Percentiles rank a stretch among this genome's conserved stretches.
Evolutionary conservation across 2,888 invertebrate genomes (phyloP).

Genomic region (Crossocerus cetratus): DNA sequence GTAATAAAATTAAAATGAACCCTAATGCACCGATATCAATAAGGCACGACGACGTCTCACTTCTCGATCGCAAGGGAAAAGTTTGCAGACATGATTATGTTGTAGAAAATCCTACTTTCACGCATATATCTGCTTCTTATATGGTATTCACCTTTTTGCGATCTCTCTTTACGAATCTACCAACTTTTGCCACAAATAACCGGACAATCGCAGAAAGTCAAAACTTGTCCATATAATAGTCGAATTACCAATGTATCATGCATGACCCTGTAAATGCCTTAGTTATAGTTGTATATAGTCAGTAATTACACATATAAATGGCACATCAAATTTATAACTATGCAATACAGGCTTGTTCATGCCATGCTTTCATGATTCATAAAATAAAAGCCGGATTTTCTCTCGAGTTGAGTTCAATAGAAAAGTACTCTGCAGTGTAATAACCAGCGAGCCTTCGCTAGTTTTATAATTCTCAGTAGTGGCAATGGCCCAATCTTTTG

Average conservation of each 20-base stretch:
- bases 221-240: slow-evolving; percentile 39
- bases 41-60: slow-evolving; percentile 1
- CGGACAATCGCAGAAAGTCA: slow-evolving; percentile 33
- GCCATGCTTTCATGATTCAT: slow-evolving; percentile 42
- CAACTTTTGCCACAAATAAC: neutral
- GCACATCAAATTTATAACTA: slow-evolving; percentile 37
- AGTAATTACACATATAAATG: slow-evolving; percentile 29
- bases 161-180: no score
- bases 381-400: slow-evolving; percentile 39
- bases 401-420: slow-evolving; percentile 23
- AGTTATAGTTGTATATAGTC: slow-evolving; percentile 37
- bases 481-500: no score
- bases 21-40: neutral
- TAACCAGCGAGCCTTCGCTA: slow-evolving; percentile 43
- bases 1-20: slow-evolving; percentile 2
- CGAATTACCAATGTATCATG: slow-evolving; percentile 40
- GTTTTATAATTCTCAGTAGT: slow-evolving; percentile 1
- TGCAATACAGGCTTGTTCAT: slow-evolving; percentile 33
- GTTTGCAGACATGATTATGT: neutral
- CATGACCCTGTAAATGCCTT: slow-evolving; percentile 30
- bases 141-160: neutral
- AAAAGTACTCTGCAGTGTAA: slow-evolving; percentile 40
- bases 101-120: neutral
- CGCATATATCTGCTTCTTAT: neutral
- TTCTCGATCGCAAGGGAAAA: slow-evolving; percentile 6